Evolutionary conservation across 2,797 vertebrate genomes (phyloP), one percentile per base, ranked within the genome.

Genomic region (Rousettus madagascariensis): DNA sequence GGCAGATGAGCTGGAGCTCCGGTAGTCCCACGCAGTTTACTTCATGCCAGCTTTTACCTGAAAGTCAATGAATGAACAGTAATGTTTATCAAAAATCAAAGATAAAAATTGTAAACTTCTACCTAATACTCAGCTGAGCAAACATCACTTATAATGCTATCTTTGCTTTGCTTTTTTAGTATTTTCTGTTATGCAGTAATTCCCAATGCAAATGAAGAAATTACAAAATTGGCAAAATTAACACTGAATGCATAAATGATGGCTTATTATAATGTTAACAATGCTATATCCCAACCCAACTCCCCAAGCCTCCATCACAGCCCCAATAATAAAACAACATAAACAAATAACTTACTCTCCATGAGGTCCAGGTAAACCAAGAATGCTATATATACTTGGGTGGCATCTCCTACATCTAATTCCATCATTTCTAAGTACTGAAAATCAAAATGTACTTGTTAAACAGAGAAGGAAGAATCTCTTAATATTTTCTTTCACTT

Each of bases 361-460:
- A 98, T 95, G 24, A 99, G 99, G 96, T 99, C 99, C 99, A 99
- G 98, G 98, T 99, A 99, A 11, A 99, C 99, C 53, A 99, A 98
- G 97, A 99, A 99, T 0, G 99, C 99, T 69, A 99, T 98, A 11
- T 99, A 99, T 7, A 99, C 97, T 86, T 99, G 99, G 61, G 98
- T 97, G 38, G 98, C 98, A 97, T 99, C 99, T 30, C 96, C 99
- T 0, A 99, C 97, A 82, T 99, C 98, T 72, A 99, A 98, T 24
- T 97, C 98, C 98, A 99, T 98, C 99, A 99, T 99, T 77, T 99
- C 98, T 90, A 98, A 98, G 88, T 99, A 99, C 99, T 99, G 95
- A 97, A 97, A 98, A 57, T 75, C 55, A 97, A 95, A 97, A 94
- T 16, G 63, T 7, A 96, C 90, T 1, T 0, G 36, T 65, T 46